Conservation (phyloP, 2,113 vertebrate genomes). For the Eublepharis macularius region DNA sequence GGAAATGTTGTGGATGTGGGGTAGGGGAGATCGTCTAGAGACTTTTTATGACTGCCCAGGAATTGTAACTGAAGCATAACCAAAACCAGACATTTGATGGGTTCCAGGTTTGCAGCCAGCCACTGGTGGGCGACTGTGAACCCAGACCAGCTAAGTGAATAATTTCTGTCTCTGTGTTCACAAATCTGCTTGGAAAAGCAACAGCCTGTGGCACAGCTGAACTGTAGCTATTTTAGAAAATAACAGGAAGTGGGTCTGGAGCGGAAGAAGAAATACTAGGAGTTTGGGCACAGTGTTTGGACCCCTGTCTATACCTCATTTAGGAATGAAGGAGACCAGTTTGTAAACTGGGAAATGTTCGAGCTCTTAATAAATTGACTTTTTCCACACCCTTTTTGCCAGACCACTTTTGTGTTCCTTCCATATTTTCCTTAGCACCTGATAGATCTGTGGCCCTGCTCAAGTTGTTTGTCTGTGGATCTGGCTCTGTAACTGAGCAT, state of each 20-base stretch:
- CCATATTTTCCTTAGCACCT: neutral
- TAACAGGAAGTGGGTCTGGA: neutral
- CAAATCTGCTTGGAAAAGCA: neutral
- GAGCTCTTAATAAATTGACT: neutral
- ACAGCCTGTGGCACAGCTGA: neutral
- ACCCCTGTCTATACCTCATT: neutral
- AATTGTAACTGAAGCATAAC: neutral
- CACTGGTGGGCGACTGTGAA: neutral
- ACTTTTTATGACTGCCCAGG: neutral
- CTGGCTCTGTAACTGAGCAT: neutral
- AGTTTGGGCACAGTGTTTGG: neutral
- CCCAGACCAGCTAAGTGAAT: neutral
- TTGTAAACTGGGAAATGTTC: neutral
- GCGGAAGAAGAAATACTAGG: neutral
- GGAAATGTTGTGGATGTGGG: neutral
- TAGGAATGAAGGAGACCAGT: neutral
- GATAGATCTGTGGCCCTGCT: neutral
- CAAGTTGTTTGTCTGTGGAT: neutral
- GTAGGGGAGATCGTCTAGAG: neutral
- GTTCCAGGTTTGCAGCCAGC: slow-evolving; percentile 1
- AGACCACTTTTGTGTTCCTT: neutral
- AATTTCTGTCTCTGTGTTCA: neutral
- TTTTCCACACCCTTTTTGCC: neutral
- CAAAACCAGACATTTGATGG: neutral
- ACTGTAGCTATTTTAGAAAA: neutral